A percentile compares a stretch with the other conserved stretches of the same genome.
Conservation (phyloP, 2,888 invertebrate species). For the Lumbricus terrestris region DNA sequence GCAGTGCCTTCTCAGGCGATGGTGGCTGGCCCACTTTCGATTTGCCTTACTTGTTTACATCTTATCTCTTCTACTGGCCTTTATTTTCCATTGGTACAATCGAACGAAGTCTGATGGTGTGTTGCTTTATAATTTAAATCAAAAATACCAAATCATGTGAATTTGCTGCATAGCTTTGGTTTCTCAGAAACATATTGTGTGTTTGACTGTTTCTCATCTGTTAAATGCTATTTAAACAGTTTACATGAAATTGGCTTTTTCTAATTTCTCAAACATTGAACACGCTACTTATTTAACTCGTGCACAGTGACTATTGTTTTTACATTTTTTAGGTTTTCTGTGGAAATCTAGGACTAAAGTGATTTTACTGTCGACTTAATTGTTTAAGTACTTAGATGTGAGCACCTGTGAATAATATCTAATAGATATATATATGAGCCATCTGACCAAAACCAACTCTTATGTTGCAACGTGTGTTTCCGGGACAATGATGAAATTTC, state of each 20-base stretch:
- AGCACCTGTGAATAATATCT: background rate
- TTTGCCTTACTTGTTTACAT: background rate
- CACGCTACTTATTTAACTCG: background rate
- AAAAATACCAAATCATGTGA: background rate
- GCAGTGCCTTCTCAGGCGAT: slow-evolving; percentile 3
- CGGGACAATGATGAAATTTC: too few relatives aligned
- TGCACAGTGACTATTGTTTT: background rate
- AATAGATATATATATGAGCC: too few relatives aligned
- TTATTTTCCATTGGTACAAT: background rate
- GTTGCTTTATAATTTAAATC: background rate
- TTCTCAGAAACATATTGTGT: background rate
- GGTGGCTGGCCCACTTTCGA: background rate
- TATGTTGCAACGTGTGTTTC: too few relatives aligned
- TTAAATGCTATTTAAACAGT: background rate
- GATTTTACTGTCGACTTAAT: background rate
- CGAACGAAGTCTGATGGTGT: too few relatives aligned
- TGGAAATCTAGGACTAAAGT: background rate
- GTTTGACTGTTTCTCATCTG: background rate
- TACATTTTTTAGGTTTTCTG: background rate
- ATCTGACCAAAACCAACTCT: too few relatives aligned
- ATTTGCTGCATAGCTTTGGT: background rate
- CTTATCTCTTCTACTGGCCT: background rate
- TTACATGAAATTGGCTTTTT: background rate
- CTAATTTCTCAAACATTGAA: background rate
- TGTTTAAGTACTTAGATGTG: background rate